phyloP scores from a whole-genome alignment of 1,140 invertebrate genomes.

The Palaemon carinicauda region DNA sequence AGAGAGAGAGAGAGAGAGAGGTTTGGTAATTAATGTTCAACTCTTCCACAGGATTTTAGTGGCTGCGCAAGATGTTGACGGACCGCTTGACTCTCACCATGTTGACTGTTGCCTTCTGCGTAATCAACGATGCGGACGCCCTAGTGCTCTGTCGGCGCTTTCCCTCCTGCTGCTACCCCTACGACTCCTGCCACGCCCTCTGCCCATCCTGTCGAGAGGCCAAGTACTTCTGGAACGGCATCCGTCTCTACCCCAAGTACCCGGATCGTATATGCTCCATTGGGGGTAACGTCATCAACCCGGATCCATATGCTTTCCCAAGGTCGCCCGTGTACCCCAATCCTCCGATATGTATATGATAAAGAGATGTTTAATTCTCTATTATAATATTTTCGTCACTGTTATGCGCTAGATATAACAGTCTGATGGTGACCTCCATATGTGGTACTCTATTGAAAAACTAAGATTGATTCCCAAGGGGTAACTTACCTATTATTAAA shows the following conservation, averaged over 20 bases:
- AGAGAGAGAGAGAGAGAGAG: no score
- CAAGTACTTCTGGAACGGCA: slow-evolving; percentile 12
- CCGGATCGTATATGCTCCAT: background rate
- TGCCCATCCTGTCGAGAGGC: slow-evolving; percentile 43
- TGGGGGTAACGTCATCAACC: slow-evolving; percentile 16
- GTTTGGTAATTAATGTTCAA: no score
- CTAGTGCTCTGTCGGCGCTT: slow-evolving; percentile 32
- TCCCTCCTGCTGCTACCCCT: slow-evolving; percentile 45
- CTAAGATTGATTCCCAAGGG: no score
- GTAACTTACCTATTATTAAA: no score
- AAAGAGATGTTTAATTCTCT: no score
- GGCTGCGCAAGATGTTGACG: background rate
- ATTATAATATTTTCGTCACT: no score
- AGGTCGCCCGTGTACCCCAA: slow-evolving; percentile 5
- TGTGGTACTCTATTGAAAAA: no score
- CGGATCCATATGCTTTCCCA: slow-evolving; percentile 31
- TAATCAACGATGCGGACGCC: background rate
- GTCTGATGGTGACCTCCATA: no score
- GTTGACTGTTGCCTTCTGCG: background rate
- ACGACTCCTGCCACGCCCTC: slow-evolving; percentile 23
- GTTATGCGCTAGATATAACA: no score
- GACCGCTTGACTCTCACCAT: background rate
- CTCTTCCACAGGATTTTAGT: background rate
- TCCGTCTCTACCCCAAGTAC: slow-evolving; percentile 27
- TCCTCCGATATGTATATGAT: slow-evolving; percentile 31